Base-by-base conservation (phyloP, 2,797 vertebrate species). In the Cheracebus regulus region DNA sequence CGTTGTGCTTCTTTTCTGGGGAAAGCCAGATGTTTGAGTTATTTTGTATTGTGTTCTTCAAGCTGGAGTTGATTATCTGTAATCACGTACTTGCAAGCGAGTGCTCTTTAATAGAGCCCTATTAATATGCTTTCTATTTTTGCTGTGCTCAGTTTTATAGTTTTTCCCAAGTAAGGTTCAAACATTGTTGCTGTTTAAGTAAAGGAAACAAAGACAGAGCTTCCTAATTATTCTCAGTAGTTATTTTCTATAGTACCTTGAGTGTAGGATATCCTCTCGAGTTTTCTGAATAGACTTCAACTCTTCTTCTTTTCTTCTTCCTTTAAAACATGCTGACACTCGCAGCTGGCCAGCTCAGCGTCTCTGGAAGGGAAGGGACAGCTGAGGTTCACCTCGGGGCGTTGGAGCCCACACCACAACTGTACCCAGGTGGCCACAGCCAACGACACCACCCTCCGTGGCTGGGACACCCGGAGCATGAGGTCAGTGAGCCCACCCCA, bases 401-500 rank as follows among this genome's bases (percentile, higher is more conserved):
- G 99, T 93, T 99, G 99, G 99, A 99, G 99, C 98, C 99, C 99
- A 0, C 99, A 99, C 97, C 99, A 99, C 98, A 99, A 99, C 98
- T 99, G 99, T 97, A 99, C 99, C 64, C 99, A 99, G 98, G 99
- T 99, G 93, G 99, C 99, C 98, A 99, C 99, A 0, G 99, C 99
- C 3, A 99, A 99, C 2, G 99, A 99, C 97, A 99, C 99, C 0
- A 97, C 99, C 78, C 99, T 99, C 92, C 99, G 99, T 6, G 99
- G 99, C 83, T 99, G 99, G 99, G 99, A 99, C 98, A 99, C 99
- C 1, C 99, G 99, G 96, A 99, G 98, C 95, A 99, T 99, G 99
- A 99, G 99, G 99, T 99, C 98, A 99, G 98, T 98, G 81, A 97
- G 52, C 33, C 33, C 61, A n/a, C 15, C 7, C 7, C 0, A 1